Base-by-base conservation (phyloP, 2,797 vertebrate genomes). In the Hypotaenidia philippensis region DNA sequence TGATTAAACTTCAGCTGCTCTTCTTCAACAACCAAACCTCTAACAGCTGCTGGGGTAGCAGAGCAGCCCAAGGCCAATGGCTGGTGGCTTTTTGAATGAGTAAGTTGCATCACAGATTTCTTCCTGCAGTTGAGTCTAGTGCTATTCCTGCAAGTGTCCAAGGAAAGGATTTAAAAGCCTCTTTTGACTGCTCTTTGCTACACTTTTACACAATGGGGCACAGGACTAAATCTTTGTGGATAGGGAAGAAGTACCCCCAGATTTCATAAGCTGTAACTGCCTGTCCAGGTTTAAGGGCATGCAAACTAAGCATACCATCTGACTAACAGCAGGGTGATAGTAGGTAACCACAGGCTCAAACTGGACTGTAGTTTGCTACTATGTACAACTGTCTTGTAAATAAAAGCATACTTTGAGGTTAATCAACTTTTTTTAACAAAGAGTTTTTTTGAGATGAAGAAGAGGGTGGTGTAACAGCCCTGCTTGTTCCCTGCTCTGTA, bases 171-270 rank as follows among this genome's bases (percentile, higher is more conserved):
- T 41, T 41, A 17, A 34, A 34, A n/a, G 36, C 31, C n/a, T 59
- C 34, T 66, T 40, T 8, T 70, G 20, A 26, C 45, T 11, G 4
- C 11, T 47, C 7, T 17, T 61, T 87, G 27, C 31, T 34, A 8
- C 0, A 13, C 6, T 45, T 29, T 31, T 8, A 22, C 0, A 0
- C 19, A 20, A 21, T 38, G 15, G 31, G 41, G 21, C 25, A 57
- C 10, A 53, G 17, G 25, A 44, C 13, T 25, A 40, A 75, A 44
- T 57, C 6, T 27, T 34, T 40, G 25, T 4, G 6, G 40, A n/a
- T 19, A 2, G 3, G 5, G 45, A 22, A 47, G 22, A 47, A 47
- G 45, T 20, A 45, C 44, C 44, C 44, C 44, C 44, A 45, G 21
- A 21, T 45, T 45, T 45, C 9, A 3, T 56, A 8, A 2, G 26